A percentile compares a stretch with the other conserved stretches of the same genome.
Evolutionary conservation across 2,797 vertebrate species (phyloP).

Genomic region (Pantherophis alleghaniensis): DNA sequence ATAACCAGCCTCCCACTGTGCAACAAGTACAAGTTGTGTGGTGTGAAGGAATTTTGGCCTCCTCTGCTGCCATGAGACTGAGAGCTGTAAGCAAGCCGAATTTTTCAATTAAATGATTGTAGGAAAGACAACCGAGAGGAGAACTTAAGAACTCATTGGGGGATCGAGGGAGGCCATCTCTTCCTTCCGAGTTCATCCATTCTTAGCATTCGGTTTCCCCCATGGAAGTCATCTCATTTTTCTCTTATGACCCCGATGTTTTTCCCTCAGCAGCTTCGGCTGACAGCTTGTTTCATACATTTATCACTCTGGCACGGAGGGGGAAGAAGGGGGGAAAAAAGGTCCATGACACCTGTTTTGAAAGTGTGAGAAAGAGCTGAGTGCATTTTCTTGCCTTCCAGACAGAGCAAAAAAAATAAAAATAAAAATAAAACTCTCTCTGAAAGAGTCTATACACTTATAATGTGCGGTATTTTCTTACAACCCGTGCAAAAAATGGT

Average conservation of each 20-base stretch:
- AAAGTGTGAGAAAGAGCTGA: conserved; percentile 4
- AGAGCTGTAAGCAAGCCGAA: conserved; percentile 19
- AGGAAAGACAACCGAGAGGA: conserved; percentile 43
- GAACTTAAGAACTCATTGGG: conserved; percentile 37
- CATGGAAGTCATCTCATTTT: conserved; percentile 49
- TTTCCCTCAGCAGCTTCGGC: conserved; percentile 52
- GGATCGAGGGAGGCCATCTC: conserved; percentile 36
- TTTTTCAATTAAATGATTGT: conserved; percentile 47
- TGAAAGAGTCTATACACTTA: not conserved
- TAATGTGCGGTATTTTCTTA: not conserved
- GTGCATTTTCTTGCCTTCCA: conserved; percentile 19
- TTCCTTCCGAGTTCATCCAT: conserved; percentile 45
- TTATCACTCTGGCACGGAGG: conserved; percentile 46
- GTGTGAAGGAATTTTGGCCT: conserved; percentile 20
- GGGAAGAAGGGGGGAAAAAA: not conserved
- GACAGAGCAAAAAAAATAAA: not conserved
- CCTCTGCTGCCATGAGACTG: not conserved
- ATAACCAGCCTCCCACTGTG: not conserved
- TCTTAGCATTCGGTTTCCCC: conserved; percentile 38
- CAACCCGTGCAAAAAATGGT: not conserved
- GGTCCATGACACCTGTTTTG: conserved; percentile 32
- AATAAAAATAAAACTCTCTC: not conserved
- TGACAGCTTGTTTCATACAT: conserved; percentile 50
- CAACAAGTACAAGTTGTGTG: not conserved
- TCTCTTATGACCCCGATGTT: conserved; percentile 44